phyloP scores from a whole-genome alignment of 2,797 vertebrate genomes.

The Liparis tanakae region DNA sequence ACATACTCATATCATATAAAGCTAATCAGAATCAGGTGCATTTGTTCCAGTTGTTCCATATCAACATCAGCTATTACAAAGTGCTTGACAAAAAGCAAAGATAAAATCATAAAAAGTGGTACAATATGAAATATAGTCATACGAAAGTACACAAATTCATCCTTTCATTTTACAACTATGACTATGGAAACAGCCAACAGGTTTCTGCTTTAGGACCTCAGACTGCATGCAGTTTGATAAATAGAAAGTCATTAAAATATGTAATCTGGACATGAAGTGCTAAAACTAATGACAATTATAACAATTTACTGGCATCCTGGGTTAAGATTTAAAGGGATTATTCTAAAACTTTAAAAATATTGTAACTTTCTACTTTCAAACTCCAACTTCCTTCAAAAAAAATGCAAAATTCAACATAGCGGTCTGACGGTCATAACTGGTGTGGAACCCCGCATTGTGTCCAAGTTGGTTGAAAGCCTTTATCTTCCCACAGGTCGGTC shows the following conservation, averaged over 20 bases:
- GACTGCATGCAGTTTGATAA: background rate
- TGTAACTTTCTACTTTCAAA: background rate
- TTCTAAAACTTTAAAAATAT: background rate
- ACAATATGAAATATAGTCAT: background rate
- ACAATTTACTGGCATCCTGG: background rate
- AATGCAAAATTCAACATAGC: background rate
- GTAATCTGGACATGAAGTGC: background rate
- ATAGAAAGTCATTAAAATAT: background rate
- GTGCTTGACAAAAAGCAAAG: background rate
- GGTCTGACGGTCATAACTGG: background rate
- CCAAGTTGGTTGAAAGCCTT: conserved; percentile 1
- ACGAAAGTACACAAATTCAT: background rate
- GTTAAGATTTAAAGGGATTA: background rate
- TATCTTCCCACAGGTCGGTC: conserved; percentile 72
- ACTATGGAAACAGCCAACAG: background rate
- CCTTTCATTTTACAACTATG: background rate
- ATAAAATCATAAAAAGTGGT: background rate
- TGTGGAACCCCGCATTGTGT: background rate
- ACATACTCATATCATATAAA: background rate
- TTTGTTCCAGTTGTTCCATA: background rate
- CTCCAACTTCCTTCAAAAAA: background rate
- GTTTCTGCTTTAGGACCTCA: background rate
- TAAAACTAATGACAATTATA: background rate
- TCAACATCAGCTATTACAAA: background rate
- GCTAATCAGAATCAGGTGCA: background rate